Conservation (phyloP, 2,888 invertebrate species). For the Netelia inedita region DNA sequence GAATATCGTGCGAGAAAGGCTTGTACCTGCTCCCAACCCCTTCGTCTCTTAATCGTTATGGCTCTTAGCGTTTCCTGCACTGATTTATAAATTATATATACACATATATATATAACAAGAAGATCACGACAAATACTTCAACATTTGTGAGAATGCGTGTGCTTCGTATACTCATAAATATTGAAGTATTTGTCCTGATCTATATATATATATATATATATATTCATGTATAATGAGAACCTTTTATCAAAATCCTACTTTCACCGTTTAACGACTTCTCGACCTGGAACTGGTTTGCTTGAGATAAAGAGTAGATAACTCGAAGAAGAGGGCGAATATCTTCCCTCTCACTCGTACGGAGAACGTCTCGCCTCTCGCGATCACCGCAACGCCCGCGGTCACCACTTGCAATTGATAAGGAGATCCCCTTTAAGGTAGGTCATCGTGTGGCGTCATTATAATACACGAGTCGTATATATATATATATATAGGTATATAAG, state of each 20-base stretch:
- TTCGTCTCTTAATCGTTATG: neutral
- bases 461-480: slow-evolving; percentile 19
- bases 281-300: slow-evolving; percentile 69
- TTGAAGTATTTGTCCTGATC: too few species aligned
- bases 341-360: slow-evolving; percentile 1
- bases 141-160: too few species aligned
- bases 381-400: slow-evolving; percentile 25
- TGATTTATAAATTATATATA: neutral
- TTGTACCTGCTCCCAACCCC: neutral
- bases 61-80: neutral
- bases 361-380: slow-evolving; percentile 11
- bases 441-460: slow-evolving; percentile 61
- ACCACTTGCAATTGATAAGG: slow-evolving; percentile 70
- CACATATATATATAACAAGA: neutral
- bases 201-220: too few species aligned
- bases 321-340: slow-evolving; percentile 16
- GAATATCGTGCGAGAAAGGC: neutral
- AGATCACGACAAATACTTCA: too few species aligned
- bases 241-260: slow-evolving; percentile 79
- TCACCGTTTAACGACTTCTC: slow-evolving; percentile 78
- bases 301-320: slow-evolving; percentile 43
- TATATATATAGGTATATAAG: slow-evolving; percentile 2
- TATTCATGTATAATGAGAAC: slow-evolving; percentile 28
- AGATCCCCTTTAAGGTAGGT: slow-evolving; percentile 70
- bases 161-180: neutral